phyloP scores from a whole-genome alignment of 1,140 invertebrate genomes.

The Lepidurus arcticus region DNA sequence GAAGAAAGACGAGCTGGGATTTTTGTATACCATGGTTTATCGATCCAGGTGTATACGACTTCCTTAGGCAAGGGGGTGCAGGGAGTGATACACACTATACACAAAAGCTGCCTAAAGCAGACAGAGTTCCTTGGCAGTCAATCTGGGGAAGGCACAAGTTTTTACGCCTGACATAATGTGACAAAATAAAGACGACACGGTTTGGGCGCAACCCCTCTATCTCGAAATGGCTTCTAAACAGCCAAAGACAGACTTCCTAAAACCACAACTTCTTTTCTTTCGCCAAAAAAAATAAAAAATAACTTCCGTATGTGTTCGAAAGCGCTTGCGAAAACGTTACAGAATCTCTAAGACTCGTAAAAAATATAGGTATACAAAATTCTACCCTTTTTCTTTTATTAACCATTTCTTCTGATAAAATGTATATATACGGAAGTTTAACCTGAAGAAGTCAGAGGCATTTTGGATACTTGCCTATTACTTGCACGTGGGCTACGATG shows the following conservation, averaged over 20 bases:
- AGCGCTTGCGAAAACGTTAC: no score
- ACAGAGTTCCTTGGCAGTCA: not conserved
- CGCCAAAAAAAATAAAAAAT: not conserved
- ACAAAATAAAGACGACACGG: not conserved
- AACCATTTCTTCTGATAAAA: no score
- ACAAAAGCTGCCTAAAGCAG: not conserved
- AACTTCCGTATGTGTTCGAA: no score
- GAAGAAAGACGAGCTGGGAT: not conserved
- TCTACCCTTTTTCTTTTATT: no score
- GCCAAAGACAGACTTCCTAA: not conserved
- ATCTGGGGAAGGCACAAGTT: not conserved
- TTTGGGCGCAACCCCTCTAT: not conserved
- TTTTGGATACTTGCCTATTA: not conserved
- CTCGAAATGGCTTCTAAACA: not conserved
- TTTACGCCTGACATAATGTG: not conserved
- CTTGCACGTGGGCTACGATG: not conserved
- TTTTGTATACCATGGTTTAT: not conserved
- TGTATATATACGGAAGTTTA: no score
- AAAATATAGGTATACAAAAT: no score
- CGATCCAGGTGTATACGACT: constrained; percentile 1
- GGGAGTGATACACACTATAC: not conserved
- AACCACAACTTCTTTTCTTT: not conserved
- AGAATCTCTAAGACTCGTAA: no score
- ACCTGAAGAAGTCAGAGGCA: no score
- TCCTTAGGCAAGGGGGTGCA: not conserved